Evolutionary conservation across 2,797 vertebrate genomes (phyloP), one percentile per base, ranked within the genome.

Genomic region (Huso huso): DNA sequence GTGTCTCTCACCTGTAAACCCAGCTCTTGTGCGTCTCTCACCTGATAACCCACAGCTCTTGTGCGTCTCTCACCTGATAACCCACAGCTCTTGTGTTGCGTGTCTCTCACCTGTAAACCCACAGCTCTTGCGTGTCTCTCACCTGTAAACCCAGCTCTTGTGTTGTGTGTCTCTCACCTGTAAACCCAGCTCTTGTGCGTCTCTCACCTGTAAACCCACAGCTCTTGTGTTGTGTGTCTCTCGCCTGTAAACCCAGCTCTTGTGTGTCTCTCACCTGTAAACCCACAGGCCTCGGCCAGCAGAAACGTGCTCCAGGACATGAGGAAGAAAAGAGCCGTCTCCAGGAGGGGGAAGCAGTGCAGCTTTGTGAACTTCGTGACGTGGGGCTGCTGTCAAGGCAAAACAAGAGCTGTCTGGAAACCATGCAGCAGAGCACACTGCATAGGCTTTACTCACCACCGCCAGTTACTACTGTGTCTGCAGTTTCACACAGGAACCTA

Each of bases 271-370:
- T 37, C 23, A 18, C 15, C 15, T 74, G 96, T 99, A 84, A 99
- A 97, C 8, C 96, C 94, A 67, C 96, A 99, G 9, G 96, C 94
- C 82, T 99, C 96, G 0, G 96, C 96, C 51, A 99, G 77, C 64
- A 99, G 85, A 83, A 99, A 99, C 0, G 96, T 99, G 81, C 96
- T 99, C 96, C 96, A 99, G 61, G 96, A 99, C 94, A 99, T 95
- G 76, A 99, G 81, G 86, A 99, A 99, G 83, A 98, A 99, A 64
- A 99, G 91, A 0, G 94, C 96, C 0, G 96, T 99, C 89, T 98
- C 96, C 91, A 99, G 89, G 77, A 99, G 87, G 2, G 96, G 96
- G 80, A 99, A 99, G 78, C 89, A 97, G 83, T 97, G 96, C 72
- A 99, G 84, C 80, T 97, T 98, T 67, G 96, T 99, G 85, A 99